Base-by-base conservation (phyloP, 2,797 vertebrate genomes). In the Enteromius unitaeniatus region DNA sequence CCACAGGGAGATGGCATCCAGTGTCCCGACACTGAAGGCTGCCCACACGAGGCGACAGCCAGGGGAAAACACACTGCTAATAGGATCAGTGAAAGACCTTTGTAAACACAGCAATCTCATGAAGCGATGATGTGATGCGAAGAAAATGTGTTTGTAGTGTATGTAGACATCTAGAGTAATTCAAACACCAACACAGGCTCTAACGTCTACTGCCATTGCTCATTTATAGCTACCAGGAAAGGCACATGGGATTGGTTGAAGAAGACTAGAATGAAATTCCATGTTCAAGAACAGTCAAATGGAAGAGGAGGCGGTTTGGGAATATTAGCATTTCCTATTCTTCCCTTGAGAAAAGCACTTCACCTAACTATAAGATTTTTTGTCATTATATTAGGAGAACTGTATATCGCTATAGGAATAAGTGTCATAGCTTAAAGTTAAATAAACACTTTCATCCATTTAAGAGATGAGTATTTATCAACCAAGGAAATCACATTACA, bases 1-100 rank as follows among this genome's bases (percentile, higher is more conserved):
- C 79, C 78, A 60, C 70, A 53, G 85, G 78, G 88, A 86, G 67
- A 76, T 69, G 4, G 72, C 84, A 83, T 85, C 81, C 69, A 51
- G 83, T 73, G 86, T 84, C 34, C 87, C 72, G 60, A 75, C 64
- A 70, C 78, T 77, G 65, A 81, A 80, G 79, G 58, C 17, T 88
- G 65, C 73, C 79, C 67, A 79, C 70, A 34, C 11, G 55, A 51
- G 74, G 58, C 55, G 5, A 49, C 68, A 81, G 60, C 10, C 74
- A 78, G 58, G 74, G 86, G 78, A 81, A 81, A 69, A 79, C 37
- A 53, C 17, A 26, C 60, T 47, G 76, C 47, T 86, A 86, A 86
- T 79, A 37, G 68, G 53, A 77, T 84, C 77, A 72, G 37, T 11
- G 60, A 55, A 84, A 62, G 42, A 65, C 55, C 78, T 84, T 73